Conservation (phyloP, 2,113 vertebrate species). For the Pteropus alecto region DNA sequence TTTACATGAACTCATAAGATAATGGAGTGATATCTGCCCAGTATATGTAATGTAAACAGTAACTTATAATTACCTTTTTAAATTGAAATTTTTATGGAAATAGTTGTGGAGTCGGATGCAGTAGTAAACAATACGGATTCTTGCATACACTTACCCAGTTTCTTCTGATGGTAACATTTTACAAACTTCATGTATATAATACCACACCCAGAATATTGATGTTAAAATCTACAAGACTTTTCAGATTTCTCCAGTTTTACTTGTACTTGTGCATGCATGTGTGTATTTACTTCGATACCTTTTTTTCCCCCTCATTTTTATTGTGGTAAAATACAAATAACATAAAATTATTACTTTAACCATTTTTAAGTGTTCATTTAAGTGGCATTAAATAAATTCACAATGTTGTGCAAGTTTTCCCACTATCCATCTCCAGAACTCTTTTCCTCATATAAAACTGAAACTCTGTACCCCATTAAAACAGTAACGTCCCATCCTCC, state of each 20-base stretch:
- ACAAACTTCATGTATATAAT: accelerated
- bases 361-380: not conserved
- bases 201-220: not conserved
- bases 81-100: not conserved
- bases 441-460: not conserved
- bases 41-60: not conserved
- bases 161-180: not conserved
- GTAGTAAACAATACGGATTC: not conserved
- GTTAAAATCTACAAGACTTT: not conserved
- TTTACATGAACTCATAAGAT: not conserved
- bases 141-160: not conserved
- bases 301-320: not conserved
- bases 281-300: not conserved
- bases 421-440: not conserved
- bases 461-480: not conserved
- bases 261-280: not conserved
- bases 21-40: not conserved
- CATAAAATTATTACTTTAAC: not conserved
- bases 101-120: not conserved
- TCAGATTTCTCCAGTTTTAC: not conserved
- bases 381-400: not conserved
- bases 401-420: not conserved
- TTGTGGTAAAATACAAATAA: not conserved
- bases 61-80: not conserved
- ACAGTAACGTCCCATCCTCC: too few relatives aligned